Base-by-base conservation (phyloP, 2,888 invertebrate species). In the Autographa pulchrina region DNA sequence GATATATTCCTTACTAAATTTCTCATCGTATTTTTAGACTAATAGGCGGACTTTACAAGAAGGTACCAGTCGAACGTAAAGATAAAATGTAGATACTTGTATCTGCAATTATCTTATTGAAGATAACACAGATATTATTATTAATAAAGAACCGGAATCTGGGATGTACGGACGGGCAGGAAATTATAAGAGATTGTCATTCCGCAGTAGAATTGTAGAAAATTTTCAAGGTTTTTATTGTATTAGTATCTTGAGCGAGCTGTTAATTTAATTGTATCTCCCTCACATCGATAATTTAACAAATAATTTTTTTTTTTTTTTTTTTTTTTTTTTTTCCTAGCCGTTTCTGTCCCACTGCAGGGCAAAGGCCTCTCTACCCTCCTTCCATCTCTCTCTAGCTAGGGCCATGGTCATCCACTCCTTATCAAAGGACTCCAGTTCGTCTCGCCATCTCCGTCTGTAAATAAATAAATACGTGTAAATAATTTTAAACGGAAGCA, bases 181-280 rank as follows among this genome's bases (percentile, higher is more conserved):
- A 56, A 56, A 25, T 56, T 3, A 56, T 56, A 56, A 48, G 54
- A 56, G 54, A 56, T 56, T 56, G 54, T 56, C 54, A 25, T 56
- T 25, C 54, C 54, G 54, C 25, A 11, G 13, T 25, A 25, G 13
- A 25, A 13, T 13, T 56, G 11, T 56, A 56, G 54, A 20, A 56
- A 54, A 5, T 48, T 48, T n/a, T 48, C 25, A 56, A 25, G 13
- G 25, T 25, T 56, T 25, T 25, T 20, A 25, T 56, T 3, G 20
- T 11, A 25, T 13, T 8, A 20, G 54, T 25, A 13, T 13, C 20
- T 25, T 11, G 54, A 56, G 13, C 25, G 25, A 56, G 25, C 54
- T 56, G 54, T 56, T 20, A 2, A 32, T 59, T 14, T 7, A 31
- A 31, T 31, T 20, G 2, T 18, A 54, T 25, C 25, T 25, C 25